Evolutionary conservation across 2,113 vertebrate species (phyloP), one percentile per base, ranked within the genome.

Genomic region (Paratilapia polleni): DNA sequence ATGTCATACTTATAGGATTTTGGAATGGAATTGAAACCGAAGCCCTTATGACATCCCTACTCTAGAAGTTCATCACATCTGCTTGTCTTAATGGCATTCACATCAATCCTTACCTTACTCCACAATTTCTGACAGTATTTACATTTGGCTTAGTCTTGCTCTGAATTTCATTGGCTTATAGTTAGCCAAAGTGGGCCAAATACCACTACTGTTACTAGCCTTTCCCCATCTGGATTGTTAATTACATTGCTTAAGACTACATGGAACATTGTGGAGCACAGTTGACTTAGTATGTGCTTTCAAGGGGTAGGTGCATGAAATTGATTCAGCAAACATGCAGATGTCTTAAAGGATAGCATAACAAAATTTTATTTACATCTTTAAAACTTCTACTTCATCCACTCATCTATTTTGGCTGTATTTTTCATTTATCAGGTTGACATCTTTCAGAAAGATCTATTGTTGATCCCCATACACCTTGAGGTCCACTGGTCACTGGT

Each of bases 401-500:
- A 0, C 26, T 47, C 24, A 12, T 28, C 11, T 41, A 15, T 20
- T 0, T 68, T 14, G 6, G 8, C 15, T 17, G 10, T 47, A 14
- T 7, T 15, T 47, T 24, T 38, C 17, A 28, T n/a, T 61, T 28
- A 1, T 43, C 88, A 98, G 97, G 97, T 98, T 64, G 97, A 98
- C 91, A 98, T 98, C 93, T 98, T 98, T 87, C 97, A 97, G 93
- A 98, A 98, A 91, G 96, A 97, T 85, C 95, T 98, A 61, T 88
- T 98, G 88, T 90, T 98, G 83, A 97, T 98, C 89, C 97, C 97
- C 38, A 98, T 98, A 89, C 97, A 98, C 89, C 93, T 98, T 89
- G 97, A 98, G 92, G 97, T 98, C 2, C 97, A 98, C 81, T 98
- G 97, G 97, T 98, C 97, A 0, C 96, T 98, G 83, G 95, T 98